Evolutionary conservation across 2,113 vertebrate genomes (phyloP), one percentile per base, ranked within the genome.

Genomic region (Jacana jacana): DNA sequence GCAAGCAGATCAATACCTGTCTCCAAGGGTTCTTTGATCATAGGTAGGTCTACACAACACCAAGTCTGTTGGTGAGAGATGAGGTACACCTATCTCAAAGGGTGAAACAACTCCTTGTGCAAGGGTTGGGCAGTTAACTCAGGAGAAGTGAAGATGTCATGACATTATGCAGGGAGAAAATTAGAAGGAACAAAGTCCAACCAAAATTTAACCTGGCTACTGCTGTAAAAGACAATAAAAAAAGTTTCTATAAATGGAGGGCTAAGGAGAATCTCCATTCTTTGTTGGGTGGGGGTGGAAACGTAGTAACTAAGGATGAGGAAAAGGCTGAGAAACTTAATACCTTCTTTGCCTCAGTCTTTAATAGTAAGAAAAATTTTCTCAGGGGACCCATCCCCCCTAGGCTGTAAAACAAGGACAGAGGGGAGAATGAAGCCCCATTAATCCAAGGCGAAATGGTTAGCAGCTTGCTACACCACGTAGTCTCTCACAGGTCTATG

Each of bases 71-170:
- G 27, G 23, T 2, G 3, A 30, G 33, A 86, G 30, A 28, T 17
- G 13, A 23, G 16, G 7, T 8, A 30, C 20, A 57, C 9, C 9
- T 71, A 9, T 16, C 24, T 28, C 12, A 42, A 78, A 89, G 30
- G 0, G 6, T 4, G 9, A 6, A 66, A 58, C n/a, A 5, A 27
- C 27, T 33, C 33, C 73, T 52, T 24, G 7, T 6, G 1, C 17
- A 77, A 12, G 9, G 11, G 8, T 81, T 68, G 51, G 10, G 20
- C 37, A 54, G 51, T 11, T 15, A 31, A 40, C 35, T 54, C 49
- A 54, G 35, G 49, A 30, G 35, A 30, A 71, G 33, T 72, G 39
- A 54, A 28, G 37, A 54, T 17, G 10, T 39, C 6, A 6, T 71
- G 69, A 72, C 19, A 20, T 31, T 72, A 72, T 40, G 13, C 28